A percentile compares a stretch with the other conserved stretches of the same genome.
phyloP scores from a whole-genome alignment of 2,797 vertebrate species.

The Chaunax sp. region DNA sequence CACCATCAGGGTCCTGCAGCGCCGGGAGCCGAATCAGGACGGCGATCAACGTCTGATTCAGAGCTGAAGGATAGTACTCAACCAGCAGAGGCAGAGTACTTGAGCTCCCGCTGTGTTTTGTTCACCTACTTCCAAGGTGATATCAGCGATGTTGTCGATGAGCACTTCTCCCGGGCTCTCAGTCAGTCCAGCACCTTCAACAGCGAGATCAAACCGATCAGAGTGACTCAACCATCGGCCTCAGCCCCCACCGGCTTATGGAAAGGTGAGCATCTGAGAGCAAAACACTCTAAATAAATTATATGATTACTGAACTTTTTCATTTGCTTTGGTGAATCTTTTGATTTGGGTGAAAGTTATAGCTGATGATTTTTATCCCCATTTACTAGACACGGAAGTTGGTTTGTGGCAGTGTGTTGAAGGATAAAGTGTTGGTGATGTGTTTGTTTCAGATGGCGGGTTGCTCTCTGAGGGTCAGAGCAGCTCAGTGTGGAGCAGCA shows the following conservation, averaged over 20 bases:
- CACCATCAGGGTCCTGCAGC: constrained; percentile 68
- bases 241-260: constrained; percentile 79
- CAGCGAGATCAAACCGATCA: constrained; percentile 72
- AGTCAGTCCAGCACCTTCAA: constrained; percentile 89
- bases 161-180: constrained; percentile 97
- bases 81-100: constrained; percentile 95
- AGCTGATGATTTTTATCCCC: not conserved
- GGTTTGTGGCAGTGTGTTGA: not conserved
- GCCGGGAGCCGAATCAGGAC: constrained; percentile 36
- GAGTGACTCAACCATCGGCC: constrained; percentile 58
- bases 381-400: not conserved
- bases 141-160: constrained; percentile 96
- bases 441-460: constrained; percentile 85
- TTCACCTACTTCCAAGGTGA: constrained; percentile 98
- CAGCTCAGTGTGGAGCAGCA: constrained; percentile 90
- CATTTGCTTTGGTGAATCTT: not conserved
- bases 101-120: constrained; percentile 97
- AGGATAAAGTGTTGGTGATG: not conserved
- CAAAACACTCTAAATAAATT: too few relatives aligned
- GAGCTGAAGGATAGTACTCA: constrained; percentile 87
- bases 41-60: constrained; percentile 36
- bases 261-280: constrained; percentile 86
- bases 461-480: constrained; percentile 86
- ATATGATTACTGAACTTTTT: not conserved
- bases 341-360: too few relatives aligned